Evolutionary conservation across 2,888 invertebrate genomes (phyloP), one percentile per base, ranked within the genome.

Genomic region (Unio delphinus): DNA sequence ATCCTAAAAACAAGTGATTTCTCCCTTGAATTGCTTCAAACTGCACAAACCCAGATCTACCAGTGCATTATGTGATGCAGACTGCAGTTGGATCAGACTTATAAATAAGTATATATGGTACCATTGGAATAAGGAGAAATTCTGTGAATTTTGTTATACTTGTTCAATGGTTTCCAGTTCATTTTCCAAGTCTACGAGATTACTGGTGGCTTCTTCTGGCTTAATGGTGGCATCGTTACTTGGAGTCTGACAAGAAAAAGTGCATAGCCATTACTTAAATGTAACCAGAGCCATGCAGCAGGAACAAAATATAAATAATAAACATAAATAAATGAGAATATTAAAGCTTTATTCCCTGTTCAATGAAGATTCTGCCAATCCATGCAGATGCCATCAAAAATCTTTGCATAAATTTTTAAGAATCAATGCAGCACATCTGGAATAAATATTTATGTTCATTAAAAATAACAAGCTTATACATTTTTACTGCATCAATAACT

Each of bases 141-240:
- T 45, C 28, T 34, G 7, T 23, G 34, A 61, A 20, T 20, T 18
- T 23, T 8, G 8, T 63, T 61, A n/a, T 69, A 83, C 83, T 76
- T 80, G 70, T 67, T 75, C 80, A 67, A 86, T 84, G 63, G 78
- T 80, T 61, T 83, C 80, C 61, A 85, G 72, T 63, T 86, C 85
- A 66, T 78, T 83, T 68, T 86, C 84, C 45, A 86, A 73, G 69
- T 84, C 83, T 20, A 85, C 72, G 30, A 86, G 73, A 64, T 83
- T 80, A 26, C 78, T 76, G 55, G 75, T 81, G 28, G 80, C 76
- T 60, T 83, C 77, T 45, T 74, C 73, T 45, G 72, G 67, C 59
- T 74, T 71, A 4, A 79, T 78, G 30, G 79, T 74, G 59, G 68
- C 72, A 67, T 83, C 80, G 68, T 81, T 83, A 55, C 69, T 65